A percentile compares a stretch with the other conserved stretches of the same genome.
Conservation (phyloP, 2,888 invertebrate genomes). For the Brachyopa scutellaris region DNA sequence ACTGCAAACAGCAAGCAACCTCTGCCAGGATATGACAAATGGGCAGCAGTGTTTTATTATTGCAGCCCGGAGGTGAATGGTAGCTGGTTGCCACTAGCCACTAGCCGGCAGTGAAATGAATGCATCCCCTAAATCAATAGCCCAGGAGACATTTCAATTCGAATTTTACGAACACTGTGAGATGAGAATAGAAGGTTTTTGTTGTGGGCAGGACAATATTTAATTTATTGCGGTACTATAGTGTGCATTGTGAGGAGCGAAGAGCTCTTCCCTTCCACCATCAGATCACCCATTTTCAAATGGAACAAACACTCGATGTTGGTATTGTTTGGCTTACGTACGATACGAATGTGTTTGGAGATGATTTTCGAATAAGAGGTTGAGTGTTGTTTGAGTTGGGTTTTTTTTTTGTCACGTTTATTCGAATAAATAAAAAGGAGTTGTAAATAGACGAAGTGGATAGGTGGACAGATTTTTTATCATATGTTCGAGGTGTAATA, state of each 20-base stretch:
- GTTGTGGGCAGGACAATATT: constrained; percentile 67
- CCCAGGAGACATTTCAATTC: constrained; percentile 69
- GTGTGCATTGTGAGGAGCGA: constrained; percentile 48
- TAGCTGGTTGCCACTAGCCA: neutral
- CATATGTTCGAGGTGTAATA: too few species aligned
- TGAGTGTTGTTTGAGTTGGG: constrained; percentile 22
- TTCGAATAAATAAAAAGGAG: constrained; percentile 1
- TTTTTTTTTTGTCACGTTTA: constrained; percentile 7
- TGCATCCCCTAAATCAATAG: constrained; percentile 70
- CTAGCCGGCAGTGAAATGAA: constrained; percentile 25
- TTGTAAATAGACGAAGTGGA: neutral
- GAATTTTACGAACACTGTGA: constrained; percentile 41
- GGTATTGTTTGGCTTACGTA: constrained; percentile 47
- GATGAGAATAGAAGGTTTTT: neutral
- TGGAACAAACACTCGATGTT: constrained; percentile 31
- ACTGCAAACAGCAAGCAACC: too few species aligned
- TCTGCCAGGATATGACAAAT: constrained; percentile 57
- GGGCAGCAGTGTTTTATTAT: constrained; percentile 58
- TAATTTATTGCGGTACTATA: constrained; percentile 70
- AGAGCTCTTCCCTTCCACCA: too few species aligned
- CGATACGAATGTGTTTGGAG: constrained; percentile 49
- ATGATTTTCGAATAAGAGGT: constrained; percentile 49
- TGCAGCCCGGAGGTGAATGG: constrained; percentile 23
- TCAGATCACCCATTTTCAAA: too few species aligned
- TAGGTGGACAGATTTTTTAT: neutral